Evolutionary conservation across 1,140 invertebrate species (phyloP).

Genomic region (Planococcus citri): DNA sequence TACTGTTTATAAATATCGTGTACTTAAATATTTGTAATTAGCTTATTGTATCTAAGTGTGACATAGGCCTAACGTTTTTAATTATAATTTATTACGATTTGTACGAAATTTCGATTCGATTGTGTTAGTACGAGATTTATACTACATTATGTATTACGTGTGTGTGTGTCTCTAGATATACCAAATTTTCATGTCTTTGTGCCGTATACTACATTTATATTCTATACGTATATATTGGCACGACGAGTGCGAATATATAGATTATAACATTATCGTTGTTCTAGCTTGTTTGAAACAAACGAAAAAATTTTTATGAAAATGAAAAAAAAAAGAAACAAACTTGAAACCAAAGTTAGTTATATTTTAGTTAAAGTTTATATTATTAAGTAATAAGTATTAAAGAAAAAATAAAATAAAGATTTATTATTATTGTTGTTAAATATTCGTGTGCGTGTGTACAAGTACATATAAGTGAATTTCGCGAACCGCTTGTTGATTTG

Average conservation of each 20-base stretch:
- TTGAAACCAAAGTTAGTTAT: conserved; percentile 7
- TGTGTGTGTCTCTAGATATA: neutral
- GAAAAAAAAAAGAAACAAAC: too few species aligned
- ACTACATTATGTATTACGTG: too few species aligned
- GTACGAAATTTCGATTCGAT: neutral
- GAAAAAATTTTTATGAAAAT: too few species aligned
- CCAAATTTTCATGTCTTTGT: neutral
- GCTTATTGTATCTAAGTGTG: neutral
- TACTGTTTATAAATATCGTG: neutral
- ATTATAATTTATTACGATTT: neutral
- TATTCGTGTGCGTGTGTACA: too few species aligned
- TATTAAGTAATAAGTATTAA: neutral
- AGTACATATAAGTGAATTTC: too few species aligned
- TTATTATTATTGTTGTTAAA: conserved; percentile 4
- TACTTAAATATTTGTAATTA: neutral
- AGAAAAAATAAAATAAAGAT: neutral
- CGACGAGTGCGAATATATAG: neutral
- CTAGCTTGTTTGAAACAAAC: neutral
- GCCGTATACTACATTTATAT: neutral
- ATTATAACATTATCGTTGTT: neutral
- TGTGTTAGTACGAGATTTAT: neutral
- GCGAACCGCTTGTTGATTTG: too few species aligned
- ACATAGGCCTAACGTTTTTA: conserved; percentile 2
- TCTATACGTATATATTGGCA: neutral
- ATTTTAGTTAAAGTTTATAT: neutral